Evolutionary conservation across 2,113 vertebrate species (phyloP), one percentile per base, ranked within the genome.

Genomic region (Platycercus adscitus): DNA sequence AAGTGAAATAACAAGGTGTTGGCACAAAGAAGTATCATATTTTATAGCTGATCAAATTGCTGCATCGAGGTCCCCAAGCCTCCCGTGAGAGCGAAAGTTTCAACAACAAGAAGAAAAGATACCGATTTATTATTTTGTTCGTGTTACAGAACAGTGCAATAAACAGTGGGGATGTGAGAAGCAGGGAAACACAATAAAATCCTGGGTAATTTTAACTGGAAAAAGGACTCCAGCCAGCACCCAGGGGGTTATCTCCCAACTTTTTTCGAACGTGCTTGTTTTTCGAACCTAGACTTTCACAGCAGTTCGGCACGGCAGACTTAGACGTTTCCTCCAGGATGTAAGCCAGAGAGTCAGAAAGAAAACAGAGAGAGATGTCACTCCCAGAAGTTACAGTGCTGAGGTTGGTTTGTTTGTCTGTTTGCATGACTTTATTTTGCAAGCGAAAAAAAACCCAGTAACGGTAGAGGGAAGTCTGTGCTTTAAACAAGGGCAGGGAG

Each of bases 391-490:
- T 83, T 69, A 25, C 0, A 17, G 25, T 28, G 44, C 63, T 25
- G 49, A 35, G 18, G 31, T 6, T 25, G 25, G 4, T 35, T 87
- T 4, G 29, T 64, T 79, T 60, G 44, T 2, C 1, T 46, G 13
- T 64, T 76, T 37, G 14, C 63, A 2, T 71, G 47, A 43, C 41
- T 83, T 71, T 46, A 41, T 83, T 93, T 93, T 81, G 55, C 88
- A 83, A 86, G 33, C 11, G 3, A 2, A 9, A 44, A 25, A 41
- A 25, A 41, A 52, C 8, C 12, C 26, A 39, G 14, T 28, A 10
- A 55, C 46, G 2, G 77, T 52, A 76, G 93, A 89, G 94, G 91
- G 91, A 94, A 92, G 73, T 11, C 65, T 60, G 87, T 13, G 81
- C 89, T 47, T 87, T 75, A 49, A 41, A 58, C 25, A 44, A 81